These are phyloP conservation scores for Threskiornis aethiopicus DNA, from an alignment of 2,797 vertebrate genomes.

Conservation along the genomic window DNA sequence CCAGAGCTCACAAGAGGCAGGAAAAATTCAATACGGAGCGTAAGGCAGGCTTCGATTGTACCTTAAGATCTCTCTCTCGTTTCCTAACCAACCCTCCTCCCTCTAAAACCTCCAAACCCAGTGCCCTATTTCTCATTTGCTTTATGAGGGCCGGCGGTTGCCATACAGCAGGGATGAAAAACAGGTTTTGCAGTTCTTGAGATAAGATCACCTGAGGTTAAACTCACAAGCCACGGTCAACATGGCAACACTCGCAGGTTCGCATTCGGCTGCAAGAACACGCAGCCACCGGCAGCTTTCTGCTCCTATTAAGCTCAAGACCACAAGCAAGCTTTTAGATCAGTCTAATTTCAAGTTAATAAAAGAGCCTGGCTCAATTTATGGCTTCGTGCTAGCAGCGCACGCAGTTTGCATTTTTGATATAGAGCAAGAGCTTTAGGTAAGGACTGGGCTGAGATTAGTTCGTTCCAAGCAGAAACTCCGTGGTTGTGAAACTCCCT, in stretches of 20 bases:
- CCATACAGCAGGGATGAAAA: background rate
- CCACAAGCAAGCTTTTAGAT: background rate
- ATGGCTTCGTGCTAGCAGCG: background rate
- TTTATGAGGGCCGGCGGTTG: background rate
- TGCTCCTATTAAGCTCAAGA: background rate
- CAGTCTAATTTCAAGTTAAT: background rate
- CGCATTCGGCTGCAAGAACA: fast-evolving
- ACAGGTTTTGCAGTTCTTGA: background rate
- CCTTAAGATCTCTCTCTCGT: fast-evolving
- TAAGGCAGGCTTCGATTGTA: background rate
- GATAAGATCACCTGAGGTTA: background rate
- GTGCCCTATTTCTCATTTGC: background rate
- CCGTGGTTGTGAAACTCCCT: background rate
- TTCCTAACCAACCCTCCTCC: background rate
- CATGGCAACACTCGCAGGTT: background rate
- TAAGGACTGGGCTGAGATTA: background rate
- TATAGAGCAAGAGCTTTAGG: background rate
- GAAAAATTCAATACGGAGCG: fast-evolving
- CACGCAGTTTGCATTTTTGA: background rate
- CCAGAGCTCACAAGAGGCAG: background rate
- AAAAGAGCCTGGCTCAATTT: background rate
- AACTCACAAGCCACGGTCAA: background rate
- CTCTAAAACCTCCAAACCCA: background rate
- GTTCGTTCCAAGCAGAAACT: background rate
- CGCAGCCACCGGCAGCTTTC: background rate